A percentile compares a stretch with the other conserved stretches of the same genome.
Conservation (phyloP, 2,888 invertebrate species). For the Phortica magna region DNA sequence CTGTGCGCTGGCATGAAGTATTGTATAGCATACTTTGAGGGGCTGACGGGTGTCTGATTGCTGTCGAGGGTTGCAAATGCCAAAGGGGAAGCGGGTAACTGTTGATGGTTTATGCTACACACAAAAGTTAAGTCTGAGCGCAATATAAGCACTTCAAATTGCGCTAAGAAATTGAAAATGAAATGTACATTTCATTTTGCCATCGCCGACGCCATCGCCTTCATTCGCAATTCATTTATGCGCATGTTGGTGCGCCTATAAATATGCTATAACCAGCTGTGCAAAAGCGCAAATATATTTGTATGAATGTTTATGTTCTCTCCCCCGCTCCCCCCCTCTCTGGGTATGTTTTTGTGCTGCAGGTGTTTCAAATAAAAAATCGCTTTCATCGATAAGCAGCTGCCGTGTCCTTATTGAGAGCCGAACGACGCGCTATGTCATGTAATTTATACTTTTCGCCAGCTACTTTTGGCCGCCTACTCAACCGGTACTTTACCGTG, state of each 20-base stretch:
- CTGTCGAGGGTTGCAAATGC: background rate
- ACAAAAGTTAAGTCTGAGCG: no score
- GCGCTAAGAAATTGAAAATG: conserved; percentile 63
- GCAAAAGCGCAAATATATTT: background rate
- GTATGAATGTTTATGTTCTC: background rate
- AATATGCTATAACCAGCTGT: conserved; percentile 23
- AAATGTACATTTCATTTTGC: conserved; percentile 47
- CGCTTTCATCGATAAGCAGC: conserved; percentile 57
- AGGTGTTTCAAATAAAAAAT: conserved; percentile 70
- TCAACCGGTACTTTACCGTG: background rate
- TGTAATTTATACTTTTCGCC: conserved; percentile 70
- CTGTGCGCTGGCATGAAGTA: background rate
- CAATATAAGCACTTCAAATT: background rate
- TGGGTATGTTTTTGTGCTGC: conserved; percentile 43
- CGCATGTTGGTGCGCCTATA: conserved; percentile 47
- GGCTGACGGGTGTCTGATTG: background rate
- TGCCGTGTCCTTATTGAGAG: background rate
- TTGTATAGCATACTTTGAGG: background rate
- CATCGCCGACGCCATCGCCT: background rate
- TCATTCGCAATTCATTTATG: conserved; percentile 69
- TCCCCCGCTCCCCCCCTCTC: background rate
- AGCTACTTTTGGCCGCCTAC: conserved; percentile 51
- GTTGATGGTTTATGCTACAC: background rate
- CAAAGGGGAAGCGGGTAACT: background rate
- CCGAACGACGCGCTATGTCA: conserved; percentile 42